phyloP scores from a whole-genome alignment of 2,113 vertebrate species.

The Ellobius talpinus region DNA sequence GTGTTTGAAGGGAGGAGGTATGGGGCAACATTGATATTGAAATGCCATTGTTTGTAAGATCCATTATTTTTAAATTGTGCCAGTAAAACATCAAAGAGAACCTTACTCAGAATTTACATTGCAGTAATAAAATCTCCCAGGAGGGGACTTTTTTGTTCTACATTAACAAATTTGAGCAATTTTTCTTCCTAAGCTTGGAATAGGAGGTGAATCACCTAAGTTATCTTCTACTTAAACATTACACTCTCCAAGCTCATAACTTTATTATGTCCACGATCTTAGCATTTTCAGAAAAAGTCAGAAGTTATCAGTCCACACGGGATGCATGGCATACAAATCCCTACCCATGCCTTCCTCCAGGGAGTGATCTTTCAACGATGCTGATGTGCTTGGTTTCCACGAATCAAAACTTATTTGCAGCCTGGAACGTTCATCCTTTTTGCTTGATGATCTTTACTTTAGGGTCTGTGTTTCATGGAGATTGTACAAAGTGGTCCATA shows the following conservation, averaged over 20 bases:
- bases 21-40: background rate
- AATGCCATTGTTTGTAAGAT: background rate
- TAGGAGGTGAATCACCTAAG: background rate
- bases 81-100: slow-evolving; percentile 16
- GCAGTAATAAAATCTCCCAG: slow-evolving; percentile 9
- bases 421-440: background rate
- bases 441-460: background rate
- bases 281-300: slow-evolving; percentile 37
- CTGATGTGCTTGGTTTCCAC: background rate
- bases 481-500: background rate
- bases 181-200: background rate
- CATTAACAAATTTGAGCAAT: background rate
- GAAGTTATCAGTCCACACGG: background rate
- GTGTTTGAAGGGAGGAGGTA: background rate
- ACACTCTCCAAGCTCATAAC: background rate
- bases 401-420: background rate
- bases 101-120: background rate
- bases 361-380: background rate
- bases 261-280: background rate
- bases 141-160: background rate
- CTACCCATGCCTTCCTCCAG: background rate
- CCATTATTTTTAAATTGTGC: background rate
- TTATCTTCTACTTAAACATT: slow-evolving; percentile 38
- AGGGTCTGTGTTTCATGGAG: background rate
- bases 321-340: background rate